Evolutionary conservation across 2,113 vertebrate species (phyloP), one percentile per base, ranked within the genome.

Genomic region (Eulacestoma nigropectus): DNA sequence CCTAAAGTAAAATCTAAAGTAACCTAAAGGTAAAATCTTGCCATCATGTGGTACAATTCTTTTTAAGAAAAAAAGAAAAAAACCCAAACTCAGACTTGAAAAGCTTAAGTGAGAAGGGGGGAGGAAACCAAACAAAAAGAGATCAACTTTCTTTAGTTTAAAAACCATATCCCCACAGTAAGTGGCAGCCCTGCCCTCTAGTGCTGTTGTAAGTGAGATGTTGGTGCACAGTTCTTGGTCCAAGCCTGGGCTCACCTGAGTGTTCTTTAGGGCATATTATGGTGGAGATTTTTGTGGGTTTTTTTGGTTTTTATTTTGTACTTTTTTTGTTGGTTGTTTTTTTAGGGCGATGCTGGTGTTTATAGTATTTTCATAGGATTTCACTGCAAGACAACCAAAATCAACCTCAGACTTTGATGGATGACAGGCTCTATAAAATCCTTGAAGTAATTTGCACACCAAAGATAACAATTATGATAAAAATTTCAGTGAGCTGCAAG

Each of bases 101-200:
- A 57, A 80, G 10, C 1, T 76, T 35, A 19, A n/a, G 5, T 26
- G 33, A 64, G 27, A 52, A 7, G 4, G 6, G 7, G 6, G 2
- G 0, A 5, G 10, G 13, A 18, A 44, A 39, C 1, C 17, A 70
- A 50, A 18, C 17, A 50, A 56, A 50, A 46, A 21, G 4, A 35
- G 2, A 8, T 22, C 9, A 33, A 8, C 23, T 72, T 75, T 16
- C 7, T 56, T 7, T 13, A 27, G 22, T 72, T 87, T 30, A 55
- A 42, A 84, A 73, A 5, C 37, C 0, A 1, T 7, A 12, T 5
- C 13, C 21, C 11, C 2, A 7, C 39, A 9, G 0, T 8, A 18
- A 33, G 27, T 14, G 33, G 13, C 57, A 88, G 90, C 85, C 49
- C 92, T 96, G 96, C 95, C 94, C 92, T 88, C 94, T 95, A 92